Conservation (phyloP, 2,888 invertebrate genomes). For the Phania funesta region DNA sequence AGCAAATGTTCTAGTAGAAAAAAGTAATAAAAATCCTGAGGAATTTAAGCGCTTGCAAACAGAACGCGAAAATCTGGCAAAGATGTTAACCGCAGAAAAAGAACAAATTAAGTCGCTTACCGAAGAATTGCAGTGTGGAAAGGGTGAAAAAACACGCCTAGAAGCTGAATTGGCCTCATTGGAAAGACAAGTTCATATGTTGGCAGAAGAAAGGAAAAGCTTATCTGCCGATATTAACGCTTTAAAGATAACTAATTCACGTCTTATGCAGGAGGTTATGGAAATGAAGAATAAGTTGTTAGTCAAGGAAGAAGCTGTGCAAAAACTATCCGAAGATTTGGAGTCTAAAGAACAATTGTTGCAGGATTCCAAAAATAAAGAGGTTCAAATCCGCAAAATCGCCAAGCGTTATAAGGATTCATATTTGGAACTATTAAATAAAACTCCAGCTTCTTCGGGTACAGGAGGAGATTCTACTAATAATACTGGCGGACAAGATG, state of each 20-base stretch:
- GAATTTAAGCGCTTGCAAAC: slow-evolving; percentile 93
- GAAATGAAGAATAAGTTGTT: slow-evolving; percentile 84
- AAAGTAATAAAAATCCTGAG: slow-evolving; percentile 94
- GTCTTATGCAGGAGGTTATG: slow-evolving; percentile 84
- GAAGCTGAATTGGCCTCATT: slow-evolving; percentile 85
- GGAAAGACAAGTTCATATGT: slow-evolving; percentile 82
- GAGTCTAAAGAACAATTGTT: slow-evolving; percentile 85
- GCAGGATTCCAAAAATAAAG: slow-evolving; percentile 86
- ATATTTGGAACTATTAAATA: slow-evolving; percentile 88
- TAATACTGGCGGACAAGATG: slow-evolving; percentile 77
- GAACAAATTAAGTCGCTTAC: slow-evolving; percentile 85
- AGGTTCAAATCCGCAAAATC: slow-evolving; percentile 90
- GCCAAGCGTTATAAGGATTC: slow-evolving; percentile 95
- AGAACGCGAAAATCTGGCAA: slow-evolving; percentile 90
- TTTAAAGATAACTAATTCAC: slow-evolving; percentile 83
- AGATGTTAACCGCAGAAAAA: slow-evolving; percentile 88
- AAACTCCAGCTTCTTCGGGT: slow-evolving; percentile 83
- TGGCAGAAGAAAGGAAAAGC: slow-evolving; percentile 85
- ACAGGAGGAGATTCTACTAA: slow-evolving; percentile 82
- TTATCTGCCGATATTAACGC: slow-evolving; percentile 84
- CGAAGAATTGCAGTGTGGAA: slow-evolving; percentile 85
- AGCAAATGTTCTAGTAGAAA: slow-evolving; percentile 92
- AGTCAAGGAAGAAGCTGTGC: slow-evolving; percentile 83
- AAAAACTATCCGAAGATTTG: slow-evolving; percentile 85
- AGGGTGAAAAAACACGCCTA: slow-evolving; percentile 84